These are phyloP conservation scores for Drosophila hamatofila DNA, from an alignment of 2,888 invertebrate species.

Conservation along the genomic window DNA sequence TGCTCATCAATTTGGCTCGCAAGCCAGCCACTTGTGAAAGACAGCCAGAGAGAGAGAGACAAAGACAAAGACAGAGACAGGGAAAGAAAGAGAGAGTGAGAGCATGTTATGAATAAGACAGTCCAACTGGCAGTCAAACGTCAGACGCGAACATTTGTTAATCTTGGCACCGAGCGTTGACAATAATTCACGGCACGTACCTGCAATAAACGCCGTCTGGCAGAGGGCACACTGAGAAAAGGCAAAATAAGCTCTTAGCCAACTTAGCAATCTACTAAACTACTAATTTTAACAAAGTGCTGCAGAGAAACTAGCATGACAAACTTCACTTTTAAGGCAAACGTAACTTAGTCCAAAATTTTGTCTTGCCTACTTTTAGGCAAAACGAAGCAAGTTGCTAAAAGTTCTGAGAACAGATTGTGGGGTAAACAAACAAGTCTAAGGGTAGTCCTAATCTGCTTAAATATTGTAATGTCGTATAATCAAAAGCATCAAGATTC, in stretches of 20 bases:
- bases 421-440: not conserved
- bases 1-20: slow-evolving; percentile 72
- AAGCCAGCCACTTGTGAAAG: slow-evolving; percentile 23
- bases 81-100: not conserved
- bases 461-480: slow-evolving; percentile 33
- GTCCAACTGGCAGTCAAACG: slow-evolving; percentile 58
- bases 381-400: no score
- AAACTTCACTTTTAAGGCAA: slow-evolving; percentile 1
- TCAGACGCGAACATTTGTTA: slow-evolving; percentile 75
- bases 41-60: not conserved
- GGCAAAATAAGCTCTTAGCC: slow-evolving; percentile 1
- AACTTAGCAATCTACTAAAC: slow-evolving; percentile 21
- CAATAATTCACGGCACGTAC: slow-evolving; percentile 76
- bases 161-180: slow-evolving; percentile 64
- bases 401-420: not conserved
- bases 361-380: slow-evolving; percentile 13
- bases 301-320: not conserved
- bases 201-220: slow-evolving; percentile 67
- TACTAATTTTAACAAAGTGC: slow-evolving; percentile 28
- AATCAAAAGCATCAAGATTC: slow-evolving; percentile 14
- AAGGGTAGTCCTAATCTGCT: slow-evolving; percentile 1
- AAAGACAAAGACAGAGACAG: not conserved
- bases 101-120: slow-evolving; percentile 23
- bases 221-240: slow-evolving; percentile 1
- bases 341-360: not conserved